Evolutionary conservation across 2,888 invertebrate species (phyloP), one percentile per base, ranked within the genome.

Genomic region (Tipula helvola): DNA sequence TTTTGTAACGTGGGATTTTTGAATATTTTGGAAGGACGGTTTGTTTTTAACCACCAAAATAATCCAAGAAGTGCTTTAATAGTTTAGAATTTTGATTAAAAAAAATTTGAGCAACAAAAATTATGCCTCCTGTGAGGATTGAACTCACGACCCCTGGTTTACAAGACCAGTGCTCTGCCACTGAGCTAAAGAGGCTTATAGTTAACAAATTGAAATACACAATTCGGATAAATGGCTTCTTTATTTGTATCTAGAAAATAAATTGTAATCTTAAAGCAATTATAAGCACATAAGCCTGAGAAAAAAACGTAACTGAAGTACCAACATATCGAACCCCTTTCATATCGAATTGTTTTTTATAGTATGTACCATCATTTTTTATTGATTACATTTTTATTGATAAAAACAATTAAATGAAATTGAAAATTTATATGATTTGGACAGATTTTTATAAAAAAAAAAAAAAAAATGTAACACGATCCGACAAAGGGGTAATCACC

Each of bases 131-230:
- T 86, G 57, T 86, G 86, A 86, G 86, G 57, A 86, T 86, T 86
- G 86, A 86, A 86, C 86, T 86, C 86, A 86, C 86, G 86, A 86
- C 86, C 86, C 86, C 86, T 86, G 86, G 86, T 86, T 86, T 86
- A 86, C 86, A 86, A 86, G 86, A 86, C 86, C 86, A 86, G 86
- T 86, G 86, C 86, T 86, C 86, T 86, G 86, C 86, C 86, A 86
- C 86, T 86, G 86, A 86, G 86, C 86, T 86, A 86, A 86, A 86
- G 86, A 86, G 86, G 86, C 86, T n/a, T 4, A 8, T 52, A 1
- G n/a, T 16, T 52, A 44, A n/a, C n/a, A n/a, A n/a, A n/a, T n/a
- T n/a, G n/a, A n/a, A n/a, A n/a, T n/a, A n/a, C n/a, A n/a, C n/a
- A n/a, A n/a, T n/a, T n/a, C n/a, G 5, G 39, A 7, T 39, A 39